Base-by-base conservation (phyloP, 2,888 invertebrate genomes). In the Aproaerema taeniolella region DNA sequence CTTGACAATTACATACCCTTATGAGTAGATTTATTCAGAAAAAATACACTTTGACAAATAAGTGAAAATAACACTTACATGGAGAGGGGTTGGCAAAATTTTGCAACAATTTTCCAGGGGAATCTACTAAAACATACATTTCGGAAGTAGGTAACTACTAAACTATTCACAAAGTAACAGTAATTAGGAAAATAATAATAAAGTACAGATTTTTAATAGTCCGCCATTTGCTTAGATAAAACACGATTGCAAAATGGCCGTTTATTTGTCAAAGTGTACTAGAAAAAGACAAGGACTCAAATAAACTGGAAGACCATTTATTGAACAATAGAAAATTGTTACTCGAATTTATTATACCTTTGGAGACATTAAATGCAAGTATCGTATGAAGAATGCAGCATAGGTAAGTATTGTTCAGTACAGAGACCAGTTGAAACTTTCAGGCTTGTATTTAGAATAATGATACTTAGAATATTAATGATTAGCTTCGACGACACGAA, bases 301-400 rank as follows among this genome's bases (percentile, higher is more conserved):
- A 69, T 59, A 65, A 63, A 69, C 71, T 77, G 83, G 83, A 83
- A 83, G 83, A 83, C 81, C 72, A 70, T 67, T 6, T 59, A 55
- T 55, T 56, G 48, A 55, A 44, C 42, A 61, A 70, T 58, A 55
- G 49, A n/a, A n/a, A n/a, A n/a, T n/a, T n/a, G 52, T 59, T 52
- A 50, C n/a, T n/a, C 28, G 6, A 33, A 16, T 38, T 20, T 11
- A 24, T 33, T 14, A 11, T 25, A 12, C 13, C 31, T 11, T 14
- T 34, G 58, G 53, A 55, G 47, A 50, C 44, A 48, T 46, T 59
- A 62, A 62, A 64, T 61, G 56, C 62, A 60, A 36, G 35, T 39
- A 32, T 28, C 26, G 15, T 42, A 29, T 37, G 43, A 47, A 31
- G 53, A 50, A 54, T 49, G 57, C 55, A 53, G n/a, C n/a, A n/a